phyloP scores from a whole-genome alignment of 2,113 vertebrate genomes.

The Diphyllodes magnificus region DNA sequence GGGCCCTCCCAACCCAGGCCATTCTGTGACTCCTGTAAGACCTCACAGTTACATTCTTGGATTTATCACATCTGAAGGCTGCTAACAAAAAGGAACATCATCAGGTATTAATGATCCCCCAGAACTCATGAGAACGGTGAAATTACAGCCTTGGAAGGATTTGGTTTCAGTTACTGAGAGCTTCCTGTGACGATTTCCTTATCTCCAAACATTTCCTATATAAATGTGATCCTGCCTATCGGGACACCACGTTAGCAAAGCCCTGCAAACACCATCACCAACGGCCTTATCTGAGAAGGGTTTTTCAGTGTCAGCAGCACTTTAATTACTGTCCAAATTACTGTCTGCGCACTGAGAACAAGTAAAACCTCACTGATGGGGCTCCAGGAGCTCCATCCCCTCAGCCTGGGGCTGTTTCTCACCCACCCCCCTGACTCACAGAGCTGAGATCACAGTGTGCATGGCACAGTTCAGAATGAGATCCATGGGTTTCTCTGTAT shows the following conservation, averaged over 20 bases:
- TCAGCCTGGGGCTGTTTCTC: not conserved
- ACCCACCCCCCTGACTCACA: not conserved
- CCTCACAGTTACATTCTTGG: not conserved
- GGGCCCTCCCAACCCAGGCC: not conserved
- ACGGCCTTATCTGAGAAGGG: not conserved
- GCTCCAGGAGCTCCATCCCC: not conserved
- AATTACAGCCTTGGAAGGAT: not conserved
- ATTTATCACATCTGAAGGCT: not conserved
- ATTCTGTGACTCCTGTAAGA: not conserved
- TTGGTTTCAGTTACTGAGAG: not conserved
- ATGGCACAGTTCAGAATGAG: accelerated
- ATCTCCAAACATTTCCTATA: not conserved
- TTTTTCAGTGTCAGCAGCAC: not conserved
- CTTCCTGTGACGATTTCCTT: not conserved
- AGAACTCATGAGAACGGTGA: not conserved
- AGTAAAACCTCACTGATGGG: not conserved
- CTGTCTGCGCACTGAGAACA: not conserved
- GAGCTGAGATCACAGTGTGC: too few relatives aligned
- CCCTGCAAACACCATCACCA: not conserved
- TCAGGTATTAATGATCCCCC: not conserved
- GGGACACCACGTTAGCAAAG: not conserved
- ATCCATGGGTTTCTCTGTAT: not conserved
- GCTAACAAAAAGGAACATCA: not conserved
- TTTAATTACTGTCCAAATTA: not conserved
- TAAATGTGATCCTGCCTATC: not conserved